Conservation (phyloP, 2,797 vertebrate species). For the Percopsis omiscomaycus region DNA sequence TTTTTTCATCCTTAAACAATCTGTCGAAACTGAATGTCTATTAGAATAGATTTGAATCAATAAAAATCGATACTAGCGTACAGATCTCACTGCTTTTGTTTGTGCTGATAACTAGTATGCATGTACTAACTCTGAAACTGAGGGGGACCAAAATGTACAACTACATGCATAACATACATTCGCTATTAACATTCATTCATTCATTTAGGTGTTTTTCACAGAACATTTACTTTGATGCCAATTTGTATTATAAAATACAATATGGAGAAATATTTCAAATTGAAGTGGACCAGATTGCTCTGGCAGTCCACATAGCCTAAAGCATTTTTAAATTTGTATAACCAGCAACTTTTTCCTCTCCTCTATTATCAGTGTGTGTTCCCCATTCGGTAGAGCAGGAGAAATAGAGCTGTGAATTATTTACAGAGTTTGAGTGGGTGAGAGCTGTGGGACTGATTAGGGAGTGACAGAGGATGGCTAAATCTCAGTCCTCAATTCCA, state of each 20-base stretch:
- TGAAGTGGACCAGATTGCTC: background rate
- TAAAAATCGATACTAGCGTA: background rate
- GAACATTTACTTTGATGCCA: no score
- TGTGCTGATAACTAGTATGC: no score
- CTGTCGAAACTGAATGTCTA: no score
- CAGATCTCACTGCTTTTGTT: background rate
- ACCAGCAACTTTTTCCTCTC: conserved; percentile 28
- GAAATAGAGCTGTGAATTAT: conserved; percentile 68
- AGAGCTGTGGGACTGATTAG: conserved; percentile 69
- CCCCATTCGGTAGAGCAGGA: conserved; percentile 39
- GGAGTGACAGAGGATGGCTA: conserved; percentile 55
- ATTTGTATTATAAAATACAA: no score
- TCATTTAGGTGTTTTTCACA: no score
- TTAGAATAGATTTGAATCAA: background rate
- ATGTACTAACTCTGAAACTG: no score
- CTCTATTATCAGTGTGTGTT: conserved; percentile 41
- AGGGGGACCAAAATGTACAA: no score
- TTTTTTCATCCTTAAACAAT: no score
- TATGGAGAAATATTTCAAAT: background rate
- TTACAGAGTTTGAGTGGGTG: conserved; percentile 64
- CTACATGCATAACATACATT: no score
- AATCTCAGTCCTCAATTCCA: conserved; percentile 55
- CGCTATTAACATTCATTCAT: no score
- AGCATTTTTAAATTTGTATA: conserved; percentile 32
- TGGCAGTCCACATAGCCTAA: conserved; percentile 2